Evolutionary conservation across 2,797 vertebrate genomes (phyloP).

Genomic region (Arrhamphus sclerolepis): DNA sequence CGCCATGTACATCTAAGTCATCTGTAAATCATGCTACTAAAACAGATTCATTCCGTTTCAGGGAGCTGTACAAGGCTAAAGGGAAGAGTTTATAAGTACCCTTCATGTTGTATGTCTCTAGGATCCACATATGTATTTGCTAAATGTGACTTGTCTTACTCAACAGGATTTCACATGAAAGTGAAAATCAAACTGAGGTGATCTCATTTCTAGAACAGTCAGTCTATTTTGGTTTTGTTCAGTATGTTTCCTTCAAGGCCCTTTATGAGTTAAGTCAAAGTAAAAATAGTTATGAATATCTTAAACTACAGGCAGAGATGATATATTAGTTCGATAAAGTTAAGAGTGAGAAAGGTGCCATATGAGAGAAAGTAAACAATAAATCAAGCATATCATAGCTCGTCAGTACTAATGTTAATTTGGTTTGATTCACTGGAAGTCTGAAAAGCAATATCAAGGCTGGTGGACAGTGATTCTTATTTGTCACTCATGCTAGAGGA

Average conservation of each 20-base stretch:
- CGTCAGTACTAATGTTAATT: background rate
- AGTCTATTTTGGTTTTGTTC: background rate
- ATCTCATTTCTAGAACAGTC: slow-evolving; percentile 8
- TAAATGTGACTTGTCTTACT: too few relatives aligned
- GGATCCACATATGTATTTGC: too few relatives aligned
- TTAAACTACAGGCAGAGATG: slow-evolving; percentile 43
- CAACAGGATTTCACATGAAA: too few relatives aligned
- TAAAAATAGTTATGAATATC: slow-evolving; percentile 33
- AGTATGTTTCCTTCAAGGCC: slow-evolving; percentile 15
- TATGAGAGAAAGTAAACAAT: slow-evolving; percentile 6
- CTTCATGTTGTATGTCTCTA: too few relatives aligned
- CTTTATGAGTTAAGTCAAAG: slow-evolving; percentile 2
- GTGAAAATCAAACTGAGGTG: background rate
- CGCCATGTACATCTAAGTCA: slow-evolving; percentile 1
- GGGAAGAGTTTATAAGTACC: background rate
- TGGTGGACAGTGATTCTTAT: slow-evolving; percentile 49
- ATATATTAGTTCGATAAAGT: slow-evolving; percentile 12
- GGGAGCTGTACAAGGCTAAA: background rate
- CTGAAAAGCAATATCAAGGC: slow-evolving; percentile 40
- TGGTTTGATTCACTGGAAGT: slow-evolving; percentile 24
- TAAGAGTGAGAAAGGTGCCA: slow-evolving; percentile 4
- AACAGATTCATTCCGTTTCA: slow-evolving; percentile 3
- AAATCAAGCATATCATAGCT: slow-evolving; percentile 17
- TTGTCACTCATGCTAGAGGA: slow-evolving; percentile 50
- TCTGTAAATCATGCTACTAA: background rate